Conservation (phyloP, 2,113 vertebrate genomes). For the Pao palembangensis region DNA sequence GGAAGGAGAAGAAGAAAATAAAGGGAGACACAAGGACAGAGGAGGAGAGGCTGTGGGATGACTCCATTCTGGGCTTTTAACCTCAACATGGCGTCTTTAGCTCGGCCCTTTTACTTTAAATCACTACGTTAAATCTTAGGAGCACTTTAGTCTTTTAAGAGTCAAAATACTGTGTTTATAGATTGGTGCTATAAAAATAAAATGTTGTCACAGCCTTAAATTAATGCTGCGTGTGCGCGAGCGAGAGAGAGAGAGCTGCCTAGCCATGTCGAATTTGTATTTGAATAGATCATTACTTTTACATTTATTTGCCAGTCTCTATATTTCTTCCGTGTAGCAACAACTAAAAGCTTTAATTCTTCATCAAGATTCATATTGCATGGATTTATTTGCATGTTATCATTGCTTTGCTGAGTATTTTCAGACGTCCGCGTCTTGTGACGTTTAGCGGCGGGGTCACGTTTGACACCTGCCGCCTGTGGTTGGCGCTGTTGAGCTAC, state of each 20-base stretch:
- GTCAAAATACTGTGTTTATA: too few species aligned
- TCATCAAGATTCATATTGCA: conserved; percentile 10
- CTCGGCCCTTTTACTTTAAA: conserved; percentile 6
- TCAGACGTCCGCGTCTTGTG: not conserved
- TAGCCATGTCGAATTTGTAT: conserved; percentile 22
- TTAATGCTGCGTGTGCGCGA: too few species aligned
- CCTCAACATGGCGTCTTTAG: not conserved
- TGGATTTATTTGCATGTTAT: conserved; percentile 8
- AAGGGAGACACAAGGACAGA: conserved; percentile 78
- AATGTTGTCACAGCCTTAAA: too few species aligned
- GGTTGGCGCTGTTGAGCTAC: conserved; percentile 49
- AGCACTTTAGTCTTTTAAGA: not conserved
- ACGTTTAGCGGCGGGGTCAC: not conserved
- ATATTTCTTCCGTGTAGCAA: not conserved
- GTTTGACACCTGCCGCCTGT: conserved; percentile 25
- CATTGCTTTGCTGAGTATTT: not conserved
- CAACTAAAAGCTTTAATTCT: conserved; percentile 11
- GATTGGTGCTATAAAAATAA: too few species aligned
- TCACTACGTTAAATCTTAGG: not conserved
- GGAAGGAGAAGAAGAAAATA: conserved; percentile 74
- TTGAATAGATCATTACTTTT: not conserved
- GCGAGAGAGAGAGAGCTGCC: conserved; percentile 24
- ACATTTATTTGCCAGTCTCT: not conserved
- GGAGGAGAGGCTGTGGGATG: conserved; percentile 86
- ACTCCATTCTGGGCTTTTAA: conserved; percentile 80